Evolutionary conservation across 2,113 vertebrate genomes (phyloP).

Genomic region (Pholis gunnellus): DNA sequence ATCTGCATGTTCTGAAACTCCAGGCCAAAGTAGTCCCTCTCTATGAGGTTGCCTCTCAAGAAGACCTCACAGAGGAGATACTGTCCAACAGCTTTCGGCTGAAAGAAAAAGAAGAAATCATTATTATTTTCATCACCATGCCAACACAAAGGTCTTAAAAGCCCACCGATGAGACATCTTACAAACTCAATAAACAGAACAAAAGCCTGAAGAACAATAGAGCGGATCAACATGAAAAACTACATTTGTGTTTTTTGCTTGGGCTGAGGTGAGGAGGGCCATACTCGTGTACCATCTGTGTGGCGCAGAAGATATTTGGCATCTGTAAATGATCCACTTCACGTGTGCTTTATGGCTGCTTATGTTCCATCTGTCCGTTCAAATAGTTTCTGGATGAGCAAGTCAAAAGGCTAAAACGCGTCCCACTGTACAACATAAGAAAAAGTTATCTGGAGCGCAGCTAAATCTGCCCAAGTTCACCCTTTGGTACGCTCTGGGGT

Average conservation of each 20-base stretch:
- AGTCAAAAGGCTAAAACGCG: slow-evolving; percentile 16
- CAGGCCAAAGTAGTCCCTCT: slow-evolving; percentile 96
- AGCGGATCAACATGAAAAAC: neutral
- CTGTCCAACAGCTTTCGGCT: slow-evolving; percentile 90
- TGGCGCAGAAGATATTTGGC: slow-evolving; percentile 46
- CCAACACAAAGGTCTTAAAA: slow-evolving; percentile 22
- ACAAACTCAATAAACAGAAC: neutral
- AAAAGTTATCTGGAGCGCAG: neutral
- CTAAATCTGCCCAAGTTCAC: slow-evolving; percentile 57
- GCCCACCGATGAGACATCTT: slow-evolving; percentile 8
- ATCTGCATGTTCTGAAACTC: slow-evolving; percentile 93
- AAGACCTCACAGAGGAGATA: slow-evolving; percentile 87
- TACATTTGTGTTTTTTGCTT: neutral
- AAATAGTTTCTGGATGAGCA: slow-evolving; percentile 30
- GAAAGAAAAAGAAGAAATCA: slow-evolving; percentile 39
- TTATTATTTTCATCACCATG: slow-evolving; percentile 39
- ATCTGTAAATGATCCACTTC: slow-evolving; percentile 60
- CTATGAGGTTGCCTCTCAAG: slow-evolving; percentile 91
- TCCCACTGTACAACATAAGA: slow-evolving; percentile 10
- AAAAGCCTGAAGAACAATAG: neutral
- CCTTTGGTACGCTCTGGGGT: slow-evolving; percentile 59
- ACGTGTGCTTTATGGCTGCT: slow-evolving; percentile 39
- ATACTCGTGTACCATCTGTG: slow-evolving; percentile 20
- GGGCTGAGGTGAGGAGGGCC: neutral
- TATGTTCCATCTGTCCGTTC: slow-evolving; percentile 45